phyloP scores from a whole-genome alignment of 2,888 invertebrate genomes.

The Pachycephus smyrnensis region DNA sequence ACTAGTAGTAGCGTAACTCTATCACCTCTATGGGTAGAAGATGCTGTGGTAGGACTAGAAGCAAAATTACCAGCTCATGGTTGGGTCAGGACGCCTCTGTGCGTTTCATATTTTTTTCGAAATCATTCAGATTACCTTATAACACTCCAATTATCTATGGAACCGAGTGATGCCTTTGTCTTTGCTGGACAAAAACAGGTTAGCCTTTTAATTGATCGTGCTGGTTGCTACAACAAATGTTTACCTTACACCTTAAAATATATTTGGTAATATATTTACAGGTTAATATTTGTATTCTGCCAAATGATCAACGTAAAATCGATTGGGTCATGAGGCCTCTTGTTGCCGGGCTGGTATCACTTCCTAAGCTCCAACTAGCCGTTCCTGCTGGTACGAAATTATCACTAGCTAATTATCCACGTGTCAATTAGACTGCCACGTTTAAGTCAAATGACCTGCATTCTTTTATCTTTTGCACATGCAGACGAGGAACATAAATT shows the following conservation, averaged over 20 bases:
- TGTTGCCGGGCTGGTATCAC: constrained; percentile 72
- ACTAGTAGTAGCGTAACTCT: constrained; percentile 71
- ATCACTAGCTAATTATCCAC: constrained; percentile 51
- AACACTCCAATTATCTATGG: constrained; percentile 80
- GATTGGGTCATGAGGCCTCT: constrained; percentile 85
- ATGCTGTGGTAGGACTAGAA: constrained; percentile 73
- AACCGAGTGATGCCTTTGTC: constrained; percentile 92
- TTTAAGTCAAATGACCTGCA: constrained; percentile 68
- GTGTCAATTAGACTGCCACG: constrained; percentile 69
- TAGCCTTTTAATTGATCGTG: constrained; percentile 17
- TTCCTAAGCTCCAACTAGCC: constrained; percentile 70
- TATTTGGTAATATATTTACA: constrained; percentile 35
- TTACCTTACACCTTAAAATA: constrained; percentile 1
- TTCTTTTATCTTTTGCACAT: constrained; percentile 20
- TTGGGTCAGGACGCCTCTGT: constrained; percentile 78
- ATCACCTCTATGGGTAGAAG: constrained; percentile 72
- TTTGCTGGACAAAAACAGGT: constrained; percentile 95
- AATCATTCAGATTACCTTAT: constrained; percentile 81
- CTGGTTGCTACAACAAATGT: constrained; percentile 2
- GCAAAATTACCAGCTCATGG: constrained; percentile 80
- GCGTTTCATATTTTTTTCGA: constrained; percentile 77
- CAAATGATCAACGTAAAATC: constrained; percentile 73
- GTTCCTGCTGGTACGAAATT: constrained; percentile 59
- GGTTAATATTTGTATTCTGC: constrained; percentile 69
- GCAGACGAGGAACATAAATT: constrained; percentile 64